Conservation (phyloP, 2,888 invertebrate species). For the Tipula unca region DNA sequence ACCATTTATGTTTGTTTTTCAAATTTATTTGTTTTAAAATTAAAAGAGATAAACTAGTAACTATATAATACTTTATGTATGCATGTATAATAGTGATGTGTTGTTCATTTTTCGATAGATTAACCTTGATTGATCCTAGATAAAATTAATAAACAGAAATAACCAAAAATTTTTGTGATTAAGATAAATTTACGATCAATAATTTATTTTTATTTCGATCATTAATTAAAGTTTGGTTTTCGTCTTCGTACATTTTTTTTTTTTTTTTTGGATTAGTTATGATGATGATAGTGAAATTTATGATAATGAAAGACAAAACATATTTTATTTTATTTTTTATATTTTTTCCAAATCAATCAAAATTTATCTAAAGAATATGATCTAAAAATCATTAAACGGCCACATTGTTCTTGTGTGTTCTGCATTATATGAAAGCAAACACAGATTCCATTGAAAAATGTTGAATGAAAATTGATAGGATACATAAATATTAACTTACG, state of each 20-base stretch:
- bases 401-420: not conserved
- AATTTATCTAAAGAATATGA: not conserved
- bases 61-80: not conserved
- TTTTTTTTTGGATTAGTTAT: not conserved
- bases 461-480: not conserved
- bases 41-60: not conserved
- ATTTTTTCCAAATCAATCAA: not conserved
- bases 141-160: not conserved
- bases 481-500: not conserved
- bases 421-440: not conserved
- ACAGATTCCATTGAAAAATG: not conserved
- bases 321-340: not conserved
- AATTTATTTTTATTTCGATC: conserved; percentile 14
- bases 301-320: conserved; percentile 2
- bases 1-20: not conserved
- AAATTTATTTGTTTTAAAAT: not conserved
- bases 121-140: conserved; percentile 8
- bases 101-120: not conserved
- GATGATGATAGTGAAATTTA: conserved; percentile 8
- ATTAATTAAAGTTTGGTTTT: not conserved
- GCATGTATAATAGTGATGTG: not conserved
- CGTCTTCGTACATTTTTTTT: not conserved
- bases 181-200: conserved; percentile 14
- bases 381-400: not conserved
- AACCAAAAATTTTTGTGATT: not conserved